phyloP scores from a whole-genome alignment of 1,140 invertebrate genomes.

The Frieseomelitta varia region DNA sequence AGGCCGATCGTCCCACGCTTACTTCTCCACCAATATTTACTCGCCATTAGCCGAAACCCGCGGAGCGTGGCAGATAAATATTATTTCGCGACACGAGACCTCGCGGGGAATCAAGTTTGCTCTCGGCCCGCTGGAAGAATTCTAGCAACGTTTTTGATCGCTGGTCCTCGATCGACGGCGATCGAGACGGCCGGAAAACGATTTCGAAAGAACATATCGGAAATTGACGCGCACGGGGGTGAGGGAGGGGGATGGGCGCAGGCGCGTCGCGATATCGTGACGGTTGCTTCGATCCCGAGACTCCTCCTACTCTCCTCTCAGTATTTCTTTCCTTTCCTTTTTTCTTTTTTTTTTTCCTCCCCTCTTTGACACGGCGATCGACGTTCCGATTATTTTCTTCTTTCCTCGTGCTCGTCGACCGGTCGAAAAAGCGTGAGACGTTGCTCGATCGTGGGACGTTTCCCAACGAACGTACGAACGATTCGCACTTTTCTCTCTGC shows the following conservation, averaged over 20 bases:
- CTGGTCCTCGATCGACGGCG: not conserved
- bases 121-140: not conserved
- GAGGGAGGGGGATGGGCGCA: not conserved
- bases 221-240: too few species aligned
- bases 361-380: slow-evolving; percentile 52
- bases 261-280: slow-evolving; percentile 13
- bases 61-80: not conserved
- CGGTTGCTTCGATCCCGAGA: slow-evolving; percentile 6
- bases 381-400: slow-evolving; percentile 20
- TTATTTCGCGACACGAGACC: not conserved
- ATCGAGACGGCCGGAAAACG: not conserved
- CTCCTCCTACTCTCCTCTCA: not conserved
- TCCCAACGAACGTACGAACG: slow-evolving; percentile 9
- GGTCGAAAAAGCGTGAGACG: slow-evolving; percentile 30
- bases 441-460: slow-evolving; percentile 20
- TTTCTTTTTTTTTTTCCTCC: too few species aligned
- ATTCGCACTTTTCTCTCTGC: not conserved
- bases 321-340: not conserved
- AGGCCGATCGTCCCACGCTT: not conserved
- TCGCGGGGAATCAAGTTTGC: not conserved
- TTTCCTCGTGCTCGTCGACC: slow-evolving; percentile 15
- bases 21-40: slow-evolving; percentile 28
- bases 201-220: not conserved
- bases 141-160: too few species aligned
- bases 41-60: slow-evolving; percentile 8